phyloP scores from a whole-genome alignment of 2,113 vertebrate genomes.

The cat (Felis catus) region DNA sequence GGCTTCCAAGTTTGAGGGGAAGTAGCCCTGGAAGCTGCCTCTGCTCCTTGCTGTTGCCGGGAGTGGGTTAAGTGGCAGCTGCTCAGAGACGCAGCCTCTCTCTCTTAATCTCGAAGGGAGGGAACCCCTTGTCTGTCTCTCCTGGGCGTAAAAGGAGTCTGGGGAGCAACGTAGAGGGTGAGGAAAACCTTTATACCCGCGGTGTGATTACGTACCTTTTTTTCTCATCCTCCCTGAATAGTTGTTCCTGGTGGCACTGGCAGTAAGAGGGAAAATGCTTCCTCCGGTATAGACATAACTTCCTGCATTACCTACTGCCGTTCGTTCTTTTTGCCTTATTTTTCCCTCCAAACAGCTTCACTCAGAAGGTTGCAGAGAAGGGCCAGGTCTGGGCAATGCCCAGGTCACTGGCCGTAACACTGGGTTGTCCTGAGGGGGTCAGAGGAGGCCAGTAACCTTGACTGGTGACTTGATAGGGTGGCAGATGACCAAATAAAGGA shows the following conservation, averaged over 20 bases:
- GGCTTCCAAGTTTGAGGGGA: neutral
- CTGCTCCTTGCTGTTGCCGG: neutral
- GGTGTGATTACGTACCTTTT: neutral
- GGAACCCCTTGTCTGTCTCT: neutral
- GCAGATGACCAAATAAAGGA: conserved; percentile 72
- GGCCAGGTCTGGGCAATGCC: neutral
- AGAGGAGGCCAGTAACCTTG: conserved; percentile 67
- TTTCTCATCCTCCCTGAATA: neutral
- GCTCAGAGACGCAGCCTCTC: neutral
- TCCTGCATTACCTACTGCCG: neutral
- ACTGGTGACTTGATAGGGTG: conserved; percentile 59
- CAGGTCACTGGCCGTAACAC: neutral
- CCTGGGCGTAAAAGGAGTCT: neutral
- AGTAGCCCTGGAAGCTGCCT: neutral
- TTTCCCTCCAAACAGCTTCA: neutral
- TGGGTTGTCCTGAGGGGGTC: conserved; percentile 18
- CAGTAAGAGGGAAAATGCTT: neutral
- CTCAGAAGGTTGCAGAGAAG: neutral
- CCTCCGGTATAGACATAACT: neutral
- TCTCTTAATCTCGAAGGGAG: neutral
- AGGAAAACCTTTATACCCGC: neutral
- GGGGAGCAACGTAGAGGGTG: neutral
- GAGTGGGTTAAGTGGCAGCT: neutral
- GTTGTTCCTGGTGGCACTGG: neutral
- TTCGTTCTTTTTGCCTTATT: neutral